A percentile compares a stretch with the other conserved stretches of the same genome.
Conservation (phyloP, 2,888 invertebrate species). For the Caenorhabditis japonica region DNA sequence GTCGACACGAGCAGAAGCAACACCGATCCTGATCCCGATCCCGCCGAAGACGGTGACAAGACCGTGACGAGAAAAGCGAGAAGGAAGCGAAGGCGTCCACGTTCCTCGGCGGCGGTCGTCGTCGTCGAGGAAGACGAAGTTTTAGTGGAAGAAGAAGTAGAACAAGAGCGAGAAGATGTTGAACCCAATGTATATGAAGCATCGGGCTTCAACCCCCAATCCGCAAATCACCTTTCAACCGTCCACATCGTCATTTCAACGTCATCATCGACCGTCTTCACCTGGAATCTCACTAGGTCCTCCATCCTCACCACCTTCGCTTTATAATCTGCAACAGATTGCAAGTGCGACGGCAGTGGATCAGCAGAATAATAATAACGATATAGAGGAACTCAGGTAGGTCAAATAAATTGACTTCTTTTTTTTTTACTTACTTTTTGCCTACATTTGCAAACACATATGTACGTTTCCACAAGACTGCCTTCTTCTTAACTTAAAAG, state of each 20-base stretch:
- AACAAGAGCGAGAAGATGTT: slow-evolving; percentile 44
- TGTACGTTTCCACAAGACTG: slow-evolving; percentile 44
- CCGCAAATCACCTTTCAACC: slow-evolving; percentile 42
- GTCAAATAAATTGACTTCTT: slow-evolving; percentile 3
- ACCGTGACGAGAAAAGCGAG: not conserved
- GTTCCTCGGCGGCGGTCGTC: slow-evolving; percentile 36
- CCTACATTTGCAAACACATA: slow-evolving; percentile 12
- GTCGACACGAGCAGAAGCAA: slow-evolving; percentile 31
- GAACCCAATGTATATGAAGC: slow-evolving; percentile 63
- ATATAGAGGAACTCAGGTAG: slow-evolving; percentile 62
- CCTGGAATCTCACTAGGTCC: slow-evolving; percentile 56
- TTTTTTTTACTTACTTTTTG: not conserved
- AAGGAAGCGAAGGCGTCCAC: slow-evolving; percentile 28
- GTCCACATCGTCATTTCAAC: slow-evolving; percentile 34
- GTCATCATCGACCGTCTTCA: slow-evolving; percentile 45
- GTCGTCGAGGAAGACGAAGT: slow-evolving; percentile 26
- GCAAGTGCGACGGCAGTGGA: slow-evolving; percentile 37
- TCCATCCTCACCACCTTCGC: slow-evolving; percentile 62
- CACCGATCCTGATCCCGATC: not conserved
- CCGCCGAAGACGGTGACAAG: slow-evolving; percentile 27
- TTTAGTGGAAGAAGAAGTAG: slow-evolving; percentile 8
- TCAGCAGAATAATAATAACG: slow-evolving; percentile 30
- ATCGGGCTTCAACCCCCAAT: slow-evolving; percentile 58
- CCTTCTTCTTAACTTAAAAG: slow-evolving; percentile 22
- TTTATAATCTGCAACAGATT: slow-evolving; percentile 60